Base-by-base conservation (phyloP, 2,888 invertebrate species). In the Pemphredon lugubris region DNA sequence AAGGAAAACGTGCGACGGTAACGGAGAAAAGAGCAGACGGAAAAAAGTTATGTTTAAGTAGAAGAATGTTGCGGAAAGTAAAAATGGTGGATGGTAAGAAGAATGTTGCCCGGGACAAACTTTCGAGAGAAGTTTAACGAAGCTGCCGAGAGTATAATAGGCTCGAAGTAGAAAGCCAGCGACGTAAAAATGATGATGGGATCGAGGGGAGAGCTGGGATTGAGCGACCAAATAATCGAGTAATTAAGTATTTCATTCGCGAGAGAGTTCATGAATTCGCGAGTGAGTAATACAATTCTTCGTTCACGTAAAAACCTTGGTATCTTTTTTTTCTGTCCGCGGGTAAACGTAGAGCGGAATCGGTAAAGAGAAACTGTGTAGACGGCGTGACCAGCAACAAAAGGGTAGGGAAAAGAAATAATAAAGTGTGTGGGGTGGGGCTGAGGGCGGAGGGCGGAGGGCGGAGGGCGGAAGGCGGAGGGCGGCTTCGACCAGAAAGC, bases 241-340 rank as follows among this genome's bases (percentile, higher is more conserved):
- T 59, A 63, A 69, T 72, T 69, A 64, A 58, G 40, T 53, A 63
- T 68, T 50, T 68, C 61, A 60, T 70, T 70, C 59, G 14, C 37
- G 55, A n/a, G n/a, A n/a, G n/a, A 66, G 51, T 45, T 47, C 30
- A 13, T 16, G 37, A 16, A 54, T 14, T 9, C n/a, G 9, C n/a
- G 37, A n/a, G 20, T 18, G 34, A 16, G 32, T 50, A 50, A 50
- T 30, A 18, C n/a, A 50, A 20, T 34, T n/a, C 32, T 34, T 32
- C 50, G 34, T 16, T n/a, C 34, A n/a, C n/a, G n/a, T n/a, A n/a
- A n/a, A n/a, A n/a, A n/a, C n/a, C n/a, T 20, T 18, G 53, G 18
- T 23, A 37, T 9, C 9, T 16, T 60, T 60, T 51, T 54, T 48
- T 60, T 44, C 59, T 34, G 47, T 66, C 26, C 37, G 64, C 44